A percentile compares a stretch with the other conserved stretches of the same genome.
Conservation (phyloP, 2,797 vertebrate genomes). For the Vespertilio murinus region DNA sequence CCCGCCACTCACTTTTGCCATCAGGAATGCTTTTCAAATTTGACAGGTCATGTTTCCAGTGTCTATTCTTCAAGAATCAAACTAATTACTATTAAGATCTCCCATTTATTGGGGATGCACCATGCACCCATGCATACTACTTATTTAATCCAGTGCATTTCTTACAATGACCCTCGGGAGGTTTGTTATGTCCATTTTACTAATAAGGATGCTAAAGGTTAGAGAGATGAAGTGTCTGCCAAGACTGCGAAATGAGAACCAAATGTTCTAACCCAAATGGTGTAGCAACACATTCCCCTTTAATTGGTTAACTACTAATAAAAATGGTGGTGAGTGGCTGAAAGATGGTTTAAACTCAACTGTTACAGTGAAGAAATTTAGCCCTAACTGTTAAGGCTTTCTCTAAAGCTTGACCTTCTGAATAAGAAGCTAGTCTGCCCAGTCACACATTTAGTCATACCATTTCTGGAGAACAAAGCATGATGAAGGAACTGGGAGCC, state of each 20-base stretch:
- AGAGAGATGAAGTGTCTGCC: background rate
- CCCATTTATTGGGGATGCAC: background rate
- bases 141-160: background rate
- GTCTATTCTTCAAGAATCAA: background rate
- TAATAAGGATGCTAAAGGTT: background rate
- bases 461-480: background rate
- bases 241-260: background rate
- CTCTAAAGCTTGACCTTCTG: background rate
- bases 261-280: background rate
- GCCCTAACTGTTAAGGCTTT: background rate
- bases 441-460: background rate
- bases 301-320: constrained; percentile 26
- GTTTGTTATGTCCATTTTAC: background rate
- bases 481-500: background rate
- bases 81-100: background rate
- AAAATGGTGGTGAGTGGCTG: background rate
- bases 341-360: background rate
- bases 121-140: background rate
- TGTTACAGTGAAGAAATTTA: background rate
- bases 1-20: background rate
- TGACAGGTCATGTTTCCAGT: background rate
- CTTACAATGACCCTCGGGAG: background rate
- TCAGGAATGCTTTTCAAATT: constrained; percentile 3
- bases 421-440: background rate
- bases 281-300: background rate